Evolutionary conservation across 2,797 vertebrate genomes (phyloP).

Genomic region (Eulemur coronatus): DNA sequence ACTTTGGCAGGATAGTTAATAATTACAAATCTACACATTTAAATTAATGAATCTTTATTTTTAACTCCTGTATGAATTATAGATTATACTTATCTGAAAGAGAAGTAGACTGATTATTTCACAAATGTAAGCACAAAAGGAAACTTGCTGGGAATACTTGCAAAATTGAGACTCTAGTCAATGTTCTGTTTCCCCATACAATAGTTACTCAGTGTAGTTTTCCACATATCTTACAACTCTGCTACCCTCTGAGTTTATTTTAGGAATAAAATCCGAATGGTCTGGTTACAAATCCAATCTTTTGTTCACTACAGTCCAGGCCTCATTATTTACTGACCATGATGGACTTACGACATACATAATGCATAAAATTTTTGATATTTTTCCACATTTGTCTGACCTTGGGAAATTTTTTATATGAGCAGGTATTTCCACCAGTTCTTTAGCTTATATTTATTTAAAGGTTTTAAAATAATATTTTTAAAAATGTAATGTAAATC

Average conservation of each 20-base stretch:
- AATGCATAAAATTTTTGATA: neutral
- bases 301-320: neutral
- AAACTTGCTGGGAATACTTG: neutral
- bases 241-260: neutral
- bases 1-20: neutral
- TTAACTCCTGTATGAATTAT: neutral
- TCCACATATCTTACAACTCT: neutral
- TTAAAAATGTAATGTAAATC: neutral
- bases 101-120: neutral
- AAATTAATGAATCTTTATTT: neutral
- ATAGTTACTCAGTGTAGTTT: neutral
- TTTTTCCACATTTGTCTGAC: neutral
- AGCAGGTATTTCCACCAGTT: neutral
- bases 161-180: neutral
- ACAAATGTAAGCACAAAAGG: neutral
- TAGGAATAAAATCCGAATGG: neutral
- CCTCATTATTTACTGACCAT: neutral
- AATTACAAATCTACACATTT: neutral
- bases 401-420: neutral
- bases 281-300: neutral
- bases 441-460: neutral
- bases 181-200: neutral
- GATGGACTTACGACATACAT: neutral
- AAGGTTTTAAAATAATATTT: conserved; percentile 14
- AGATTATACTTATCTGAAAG: neutral